Conservation (phyloP, 2,113 vertebrate genomes). For the Hylia prasina region DNA sequence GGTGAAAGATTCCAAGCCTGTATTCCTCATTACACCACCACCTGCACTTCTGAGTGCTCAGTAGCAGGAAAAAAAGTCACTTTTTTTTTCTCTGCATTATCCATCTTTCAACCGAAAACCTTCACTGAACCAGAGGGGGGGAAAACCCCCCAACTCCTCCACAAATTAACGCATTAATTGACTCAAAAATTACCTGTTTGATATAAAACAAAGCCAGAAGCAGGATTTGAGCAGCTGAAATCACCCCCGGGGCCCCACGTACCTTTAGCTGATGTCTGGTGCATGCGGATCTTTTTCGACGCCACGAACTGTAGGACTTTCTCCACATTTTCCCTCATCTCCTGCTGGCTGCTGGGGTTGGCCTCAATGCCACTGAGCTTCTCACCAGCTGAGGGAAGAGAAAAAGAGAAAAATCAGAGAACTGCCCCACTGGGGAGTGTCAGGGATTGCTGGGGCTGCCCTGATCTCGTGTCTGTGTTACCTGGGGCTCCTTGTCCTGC, state of each 20-base stretch:
- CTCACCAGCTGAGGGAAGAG: conserved; percentile 81
- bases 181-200: not conserved
- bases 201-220: not conserved
- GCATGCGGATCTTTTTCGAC: conserved; percentile 93
- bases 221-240: not conserved
- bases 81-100: not conserved
- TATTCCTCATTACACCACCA: not conserved
- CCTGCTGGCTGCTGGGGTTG: conserved; percentile 82
- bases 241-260: not conserved
- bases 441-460: not conserved
- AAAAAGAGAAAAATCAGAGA: too few species aligned
- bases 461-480: not conserved
- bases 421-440: not conserved
- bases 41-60: not conserved
- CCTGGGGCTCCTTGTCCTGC: not conserved
- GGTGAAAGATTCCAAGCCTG: not conserved
- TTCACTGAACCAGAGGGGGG: not conserved
- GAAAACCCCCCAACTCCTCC: rapidly evolving
- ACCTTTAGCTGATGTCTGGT: conserved; percentile 95
- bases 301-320: conserved; percentile 91
- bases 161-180: not conserved
- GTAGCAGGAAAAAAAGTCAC: not conserved
- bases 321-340: conserved; percentile 92
- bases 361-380: conserved; percentile 78
- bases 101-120: not conserved